Base-by-base conservation (phyloP, 2,797 vertebrate genomes). In the Synanceia verrucosa region DNA sequence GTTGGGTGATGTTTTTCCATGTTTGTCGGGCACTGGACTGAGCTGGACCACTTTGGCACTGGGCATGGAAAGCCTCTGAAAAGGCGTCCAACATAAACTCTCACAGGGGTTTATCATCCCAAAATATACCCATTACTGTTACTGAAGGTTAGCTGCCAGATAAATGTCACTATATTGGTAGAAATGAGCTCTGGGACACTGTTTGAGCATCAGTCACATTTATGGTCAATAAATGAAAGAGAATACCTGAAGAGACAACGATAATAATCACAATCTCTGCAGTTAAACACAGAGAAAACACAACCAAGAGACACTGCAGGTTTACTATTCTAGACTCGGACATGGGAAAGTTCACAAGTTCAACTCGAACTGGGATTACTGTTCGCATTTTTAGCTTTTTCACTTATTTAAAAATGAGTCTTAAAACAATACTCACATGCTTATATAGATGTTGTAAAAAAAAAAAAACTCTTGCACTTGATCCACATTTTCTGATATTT, bases 1-100 rank as follows among this genome's bases (percentile, higher is more conserved):
- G 19, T 33, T 7, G 48, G 77, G 78, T 79, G 67, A 82, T 74
- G 66, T 70, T 84, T 91, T 92, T 88, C 87, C 89, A 82, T 88
- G 86, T 89, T 87, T 88, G 80, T 76, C 73, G 75, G n/a, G n/a
- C n/a, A n/a, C n/a, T n/a, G n/a, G n/a, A n/a, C n/a, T n/a, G n/a
- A n/a, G 63, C 67, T 52, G 56, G 67, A 48, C 55, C 24, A 28
- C 67, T 24, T 29, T 70, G 71, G 71, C 74, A 82, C 34, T 41
- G n/a, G n/a, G 37, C 37, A 9, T 11, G 75, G 70, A 91, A 55
- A 88, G 52, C 36, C 51, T 77, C 74, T 70, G 36, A 71, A 71
- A 41, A 73, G 23, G 51, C 47, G 23, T 52, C 66, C 76, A 86
- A 71, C 41, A 66, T 51, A 85, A 90, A 85, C 29, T 1, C 34